These are phyloP conservation scores for Drosophila kikkawai DNA, from an alignment of 1,140 invertebrate genomes.

Conservation along the genomic window DNA sequence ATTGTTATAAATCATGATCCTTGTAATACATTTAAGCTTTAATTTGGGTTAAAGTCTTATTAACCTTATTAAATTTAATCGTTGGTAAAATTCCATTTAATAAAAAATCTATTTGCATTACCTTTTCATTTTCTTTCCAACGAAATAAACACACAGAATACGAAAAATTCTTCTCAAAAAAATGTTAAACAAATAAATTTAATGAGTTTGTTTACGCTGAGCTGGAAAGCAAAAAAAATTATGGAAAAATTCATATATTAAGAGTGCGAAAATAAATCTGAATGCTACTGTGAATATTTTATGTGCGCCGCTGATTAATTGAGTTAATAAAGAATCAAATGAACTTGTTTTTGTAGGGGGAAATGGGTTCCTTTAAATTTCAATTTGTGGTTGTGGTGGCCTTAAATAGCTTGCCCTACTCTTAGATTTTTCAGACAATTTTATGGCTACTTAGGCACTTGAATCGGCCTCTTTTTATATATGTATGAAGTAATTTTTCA, in stretches of 20 bases:
- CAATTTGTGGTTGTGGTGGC: conserved; percentile 12
- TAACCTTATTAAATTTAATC: not conserved
- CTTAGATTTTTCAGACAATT: conserved; percentile 6
- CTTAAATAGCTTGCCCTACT: not conserved
- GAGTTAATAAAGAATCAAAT: conserved; percentile 28
- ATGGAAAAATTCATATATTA: conserved; percentile 1
- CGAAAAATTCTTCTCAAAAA: conserved; percentile 4
- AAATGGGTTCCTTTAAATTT: conserved; percentile 1
- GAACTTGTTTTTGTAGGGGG: not conserved
- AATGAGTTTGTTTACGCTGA: conserved; percentile 10
- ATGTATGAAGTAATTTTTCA: conserved; percentile 31
- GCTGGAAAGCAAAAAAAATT: conserved; percentile 20
- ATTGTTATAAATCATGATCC: not conserved
- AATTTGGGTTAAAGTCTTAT: not conserved
- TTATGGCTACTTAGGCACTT: conserved; percentile 26
- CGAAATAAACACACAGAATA: conserved; percentile 14
- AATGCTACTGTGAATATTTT: not conserved
- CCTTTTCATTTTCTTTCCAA: not conserved
- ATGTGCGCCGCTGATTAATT: conserved; percentile 26
- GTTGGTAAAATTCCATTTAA: not conserved
- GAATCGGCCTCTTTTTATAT: conserved; percentile 13
- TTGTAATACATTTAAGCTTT: not conserved
- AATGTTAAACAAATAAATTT: conserved; percentile 12
- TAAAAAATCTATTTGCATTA: not conserved
- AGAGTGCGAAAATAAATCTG: conserved; percentile 2